Conservation (phyloP, 2,797 vertebrate genomes). For the Sebastes glaucus region DNA sequence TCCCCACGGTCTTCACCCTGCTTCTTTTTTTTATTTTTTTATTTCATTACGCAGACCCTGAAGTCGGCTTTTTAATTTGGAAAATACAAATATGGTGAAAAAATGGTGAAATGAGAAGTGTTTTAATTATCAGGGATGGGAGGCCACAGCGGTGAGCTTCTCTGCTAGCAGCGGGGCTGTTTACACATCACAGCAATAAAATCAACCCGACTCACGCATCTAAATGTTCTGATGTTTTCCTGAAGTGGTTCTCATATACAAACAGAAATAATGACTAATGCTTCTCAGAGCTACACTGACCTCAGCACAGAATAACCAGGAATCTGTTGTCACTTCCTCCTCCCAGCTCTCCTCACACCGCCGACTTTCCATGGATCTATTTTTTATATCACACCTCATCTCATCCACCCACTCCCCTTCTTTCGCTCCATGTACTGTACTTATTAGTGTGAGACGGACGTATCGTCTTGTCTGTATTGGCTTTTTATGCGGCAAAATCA, state of each 20-base stretch:
- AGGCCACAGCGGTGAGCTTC: background rate
- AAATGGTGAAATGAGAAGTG: conserved; percentile 16
- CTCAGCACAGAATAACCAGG: background rate
- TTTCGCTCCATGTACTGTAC: background rate
- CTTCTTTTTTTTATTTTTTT: background rate
- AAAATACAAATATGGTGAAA: conserved; percentile 28
- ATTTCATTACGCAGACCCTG: conserved; percentile 2
- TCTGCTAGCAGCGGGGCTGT: background rate
- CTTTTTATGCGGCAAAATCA: no score
- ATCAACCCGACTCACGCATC: background rate
- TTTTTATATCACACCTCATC: background rate
- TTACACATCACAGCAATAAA: background rate
- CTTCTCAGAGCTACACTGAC: background rate
- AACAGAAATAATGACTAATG: background rate
- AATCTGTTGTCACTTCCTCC: background rate
- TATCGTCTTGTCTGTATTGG: background rate
- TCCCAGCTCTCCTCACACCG: background rate
- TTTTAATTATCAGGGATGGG: conserved; percentile 22
- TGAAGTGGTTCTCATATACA: background rate
- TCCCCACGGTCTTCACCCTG: background rate
- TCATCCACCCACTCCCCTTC: background rate
- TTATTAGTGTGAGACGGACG: background rate
- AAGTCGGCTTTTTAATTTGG: conserved; percentile 34
- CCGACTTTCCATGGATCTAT: background rate
- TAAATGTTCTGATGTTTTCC: background rate